A percentile compares a stretch with the other conserved stretches of the same genome.
These are phyloP conservation scores for Ormyrus pomaceus DNA, from an alignment of 2,888 invertebrate species.

Conservation along the genomic window DNA sequence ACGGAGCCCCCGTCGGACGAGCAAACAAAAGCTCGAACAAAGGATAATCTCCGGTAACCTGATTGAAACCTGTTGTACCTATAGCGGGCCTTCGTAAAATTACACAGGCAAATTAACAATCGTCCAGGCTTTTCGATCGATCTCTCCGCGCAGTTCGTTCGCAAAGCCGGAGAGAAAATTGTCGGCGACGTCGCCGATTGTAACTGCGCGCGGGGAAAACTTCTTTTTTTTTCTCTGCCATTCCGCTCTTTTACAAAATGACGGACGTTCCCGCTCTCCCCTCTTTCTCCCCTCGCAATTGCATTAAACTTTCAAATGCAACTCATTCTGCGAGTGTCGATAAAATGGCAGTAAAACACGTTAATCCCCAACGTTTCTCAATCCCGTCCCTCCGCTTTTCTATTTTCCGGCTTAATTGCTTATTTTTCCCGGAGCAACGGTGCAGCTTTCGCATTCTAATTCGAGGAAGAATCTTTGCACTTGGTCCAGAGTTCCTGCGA, in stretches of 20 bases:
- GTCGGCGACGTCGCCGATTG: conserved; percentile 21
- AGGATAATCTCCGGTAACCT: conserved; percentile 55
- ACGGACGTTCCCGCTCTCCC: not conserved
- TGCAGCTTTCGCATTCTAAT: too few relatives aligned
- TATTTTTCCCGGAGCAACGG: too few relatives aligned
- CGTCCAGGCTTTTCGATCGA: conserved; percentile 34
- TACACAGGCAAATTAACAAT: conserved; percentile 44
- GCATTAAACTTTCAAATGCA: not conserved
- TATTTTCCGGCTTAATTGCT: too few relatives aligned
- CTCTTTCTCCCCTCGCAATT: conserved; percentile 8
- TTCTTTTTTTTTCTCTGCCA: not conserved
- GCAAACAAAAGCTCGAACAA: conserved; percentile 58
- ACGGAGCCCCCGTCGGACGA: not conserved
- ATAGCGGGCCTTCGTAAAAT: conserved; percentile 20
- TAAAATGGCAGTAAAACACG: too few relatives aligned
- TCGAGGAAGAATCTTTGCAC: too few relatives aligned
- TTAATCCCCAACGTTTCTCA: too few relatives aligned
- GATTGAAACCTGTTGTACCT: conserved; percentile 51
- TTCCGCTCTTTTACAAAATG: not conserved
- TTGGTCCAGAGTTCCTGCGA: too few relatives aligned
- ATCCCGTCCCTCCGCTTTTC: too few relatives aligned
- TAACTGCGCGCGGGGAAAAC: not conserved
- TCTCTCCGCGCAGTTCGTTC: conserved; percentile 8
- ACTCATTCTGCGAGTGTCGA: not conserved
- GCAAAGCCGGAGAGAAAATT: conserved; percentile 27